These are phyloP conservation scores for Psilopogon haemacephalus DNA, from an alignment of 2,113 vertebrate genomes.

Conservation along the genomic window DNA sequence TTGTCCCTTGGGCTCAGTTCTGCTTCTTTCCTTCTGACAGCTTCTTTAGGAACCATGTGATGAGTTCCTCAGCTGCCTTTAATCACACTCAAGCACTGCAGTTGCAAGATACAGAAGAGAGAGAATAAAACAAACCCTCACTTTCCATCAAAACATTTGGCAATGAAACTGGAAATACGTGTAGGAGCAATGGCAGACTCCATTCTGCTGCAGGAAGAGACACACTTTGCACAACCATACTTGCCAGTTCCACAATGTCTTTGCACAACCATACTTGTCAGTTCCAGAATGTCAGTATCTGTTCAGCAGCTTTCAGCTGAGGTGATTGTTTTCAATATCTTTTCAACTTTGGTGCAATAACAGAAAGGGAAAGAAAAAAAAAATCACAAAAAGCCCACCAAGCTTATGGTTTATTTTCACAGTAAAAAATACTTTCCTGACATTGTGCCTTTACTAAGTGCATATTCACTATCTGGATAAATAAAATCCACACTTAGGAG, in stretches of 20 bases:
- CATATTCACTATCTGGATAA: not conserved
- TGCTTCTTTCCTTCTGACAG: not conserved
- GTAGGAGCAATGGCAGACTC: not conserved
- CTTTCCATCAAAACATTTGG: not conserved
- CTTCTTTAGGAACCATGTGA: not conserved
- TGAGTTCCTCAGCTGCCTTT: not conserved
- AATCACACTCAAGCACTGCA: not conserved
- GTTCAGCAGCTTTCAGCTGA: not conserved
- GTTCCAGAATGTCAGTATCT: not conserved
- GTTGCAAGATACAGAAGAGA: not conserved
- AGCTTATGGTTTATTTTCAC: not conserved
- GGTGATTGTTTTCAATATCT: not conserved
- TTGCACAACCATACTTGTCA: not conserved
- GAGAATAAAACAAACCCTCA: not conserved
- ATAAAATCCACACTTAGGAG: not conserved
- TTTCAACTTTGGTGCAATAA: not conserved
- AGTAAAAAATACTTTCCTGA: not conserved
- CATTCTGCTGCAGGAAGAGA: not conserved
- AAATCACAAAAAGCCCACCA: not conserved
- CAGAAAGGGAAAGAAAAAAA: rapidly evolving
- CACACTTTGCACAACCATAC: not conserved
- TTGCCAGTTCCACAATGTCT: not conserved
- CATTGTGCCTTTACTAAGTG: not conserved
- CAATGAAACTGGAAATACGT: not conserved
- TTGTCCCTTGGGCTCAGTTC: not conserved